Percentiles rank a stretch among this genome's conserved stretches.
These are phyloP conservation scores for Lophotis ruficrista DNA, from an alignment of 2,113 vertebrate genomes.

Conservation along the genomic window DNA sequence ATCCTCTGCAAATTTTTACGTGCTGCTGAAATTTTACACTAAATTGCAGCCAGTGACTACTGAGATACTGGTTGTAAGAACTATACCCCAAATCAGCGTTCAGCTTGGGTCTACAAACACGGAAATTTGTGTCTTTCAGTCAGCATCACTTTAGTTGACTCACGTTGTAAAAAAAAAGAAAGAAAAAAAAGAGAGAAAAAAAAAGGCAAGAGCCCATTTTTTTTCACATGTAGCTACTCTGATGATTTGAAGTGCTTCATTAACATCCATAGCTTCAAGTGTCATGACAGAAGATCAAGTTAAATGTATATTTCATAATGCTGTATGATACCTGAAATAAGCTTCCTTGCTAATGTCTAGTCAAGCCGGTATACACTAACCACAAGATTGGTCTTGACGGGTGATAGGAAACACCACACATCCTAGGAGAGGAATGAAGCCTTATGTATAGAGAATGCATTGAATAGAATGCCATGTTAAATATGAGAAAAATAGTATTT, in stretches of 20 bases:
- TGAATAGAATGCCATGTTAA: background rate
- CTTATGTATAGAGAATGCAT: background rate
- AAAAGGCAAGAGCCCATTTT: background rate
- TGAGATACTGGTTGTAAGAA: background rate
- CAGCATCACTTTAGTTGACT: background rate
- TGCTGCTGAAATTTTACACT: background rate
- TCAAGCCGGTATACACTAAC: background rate
- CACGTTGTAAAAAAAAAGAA: too few relatives aligned
- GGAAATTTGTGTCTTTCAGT: background rate
- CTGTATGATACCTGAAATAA: background rate
- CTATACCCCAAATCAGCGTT: background rate
- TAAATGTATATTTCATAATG: background rate
- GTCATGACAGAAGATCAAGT: background rate
- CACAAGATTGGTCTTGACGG: background rate
- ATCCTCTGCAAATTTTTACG: background rate
- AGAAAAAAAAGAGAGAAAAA: too few relatives aligned
- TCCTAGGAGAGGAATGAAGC: background rate
- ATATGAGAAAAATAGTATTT: background rate
- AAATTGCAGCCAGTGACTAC: background rate
- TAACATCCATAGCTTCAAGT: background rate
- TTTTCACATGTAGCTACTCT: background rate
- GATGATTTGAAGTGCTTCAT: background rate
- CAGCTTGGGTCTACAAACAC: background rate
- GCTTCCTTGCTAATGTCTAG: background rate
- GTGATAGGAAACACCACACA: rapidly evolving